phyloP scores from a whole-genome alignment of 2,113 vertebrate species.

The Notarius quadriscutis region DNA sequence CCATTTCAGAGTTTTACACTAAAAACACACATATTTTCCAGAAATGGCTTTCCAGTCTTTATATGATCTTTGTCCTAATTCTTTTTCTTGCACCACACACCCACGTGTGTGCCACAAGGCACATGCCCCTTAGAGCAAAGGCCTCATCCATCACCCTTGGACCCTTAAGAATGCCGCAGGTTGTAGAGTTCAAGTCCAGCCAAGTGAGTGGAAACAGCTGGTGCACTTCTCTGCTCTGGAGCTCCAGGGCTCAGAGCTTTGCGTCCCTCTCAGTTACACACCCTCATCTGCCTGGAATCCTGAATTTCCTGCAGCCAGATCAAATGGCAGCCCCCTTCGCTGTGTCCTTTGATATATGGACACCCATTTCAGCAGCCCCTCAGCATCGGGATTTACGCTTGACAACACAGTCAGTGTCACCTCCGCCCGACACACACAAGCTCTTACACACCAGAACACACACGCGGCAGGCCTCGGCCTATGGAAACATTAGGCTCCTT shows the following conservation, averaged over 20 bases:
- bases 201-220: slow-evolving; percentile 86
- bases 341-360: slow-evolving; percentile 82
- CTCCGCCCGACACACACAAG: slow-evolving; percentile 64
- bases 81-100: neutral
- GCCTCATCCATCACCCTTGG: slow-evolving; percentile 57
- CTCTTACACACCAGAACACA: slow-evolving; percentile 49
- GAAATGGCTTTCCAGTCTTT: slow-evolving; percentile 4
- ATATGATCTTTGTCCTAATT: slow-evolving; percentile 25
- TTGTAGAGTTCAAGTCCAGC: slow-evolving; percentile 81
- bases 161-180: slow-evolving; percentile 72
- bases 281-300: slow-evolving; percentile 84
- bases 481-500: slow-evolving; percentile 75
- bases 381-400: slow-evolving; percentile 76
- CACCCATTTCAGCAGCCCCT: slow-evolving; percentile 75
- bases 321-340: slow-evolving; percentile 78
- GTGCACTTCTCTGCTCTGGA: slow-evolving; percentile 37
- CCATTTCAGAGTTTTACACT: slow-evolving; percentile 10
- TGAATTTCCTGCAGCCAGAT: slow-evolving; percentile 80
- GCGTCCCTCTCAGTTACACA: slow-evolving; percentile 80
- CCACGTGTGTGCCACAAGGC: slow-evolving; percentile 34
- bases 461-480: slow-evolving; percentile 61
- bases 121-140: slow-evolving; percentile 48
- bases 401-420: slow-evolving; percentile 81
- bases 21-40: neutral
- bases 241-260: slow-evolving; percentile 44